Conservation (phyloP, 2,888 invertebrate genomes). For the Zaprionus bogoriensis region DNA sequence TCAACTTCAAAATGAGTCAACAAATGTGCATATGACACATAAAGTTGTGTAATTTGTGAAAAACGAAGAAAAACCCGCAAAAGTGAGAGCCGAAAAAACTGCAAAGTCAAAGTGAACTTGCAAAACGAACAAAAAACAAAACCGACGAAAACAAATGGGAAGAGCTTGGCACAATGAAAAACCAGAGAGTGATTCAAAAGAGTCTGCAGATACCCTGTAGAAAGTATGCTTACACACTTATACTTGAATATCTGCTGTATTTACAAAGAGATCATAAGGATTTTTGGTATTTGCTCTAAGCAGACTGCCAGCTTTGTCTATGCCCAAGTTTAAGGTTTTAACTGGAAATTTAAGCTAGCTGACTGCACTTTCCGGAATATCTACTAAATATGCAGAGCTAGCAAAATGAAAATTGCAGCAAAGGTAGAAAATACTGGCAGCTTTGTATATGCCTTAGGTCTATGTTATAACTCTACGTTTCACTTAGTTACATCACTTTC, state of each 20-base stretch:
- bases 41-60: conserved; percentile 47
- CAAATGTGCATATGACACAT: conserved; percentile 64
- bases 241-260: not conserved
- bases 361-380: no score
- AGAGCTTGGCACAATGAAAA: conserved; percentile 7
- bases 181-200: not conserved
- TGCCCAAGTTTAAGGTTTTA: not conserved
- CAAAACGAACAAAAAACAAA: conserved; percentile 10
- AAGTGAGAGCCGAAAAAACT: conserved; percentile 10
- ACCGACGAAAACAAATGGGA: conserved; percentile 48
- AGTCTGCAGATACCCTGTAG: not conserved
- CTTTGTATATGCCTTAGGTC: no score
- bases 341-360: not conserved
- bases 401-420: no score
- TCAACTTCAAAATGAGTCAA: conserved; percentile 44
- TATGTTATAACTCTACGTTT: no score
- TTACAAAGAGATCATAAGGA: not conserved
- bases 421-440: no score
- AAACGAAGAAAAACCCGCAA: not conserved
- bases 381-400: no score
- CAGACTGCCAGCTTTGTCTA: not conserved
- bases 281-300: not conserved
- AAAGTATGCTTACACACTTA: not conserved
- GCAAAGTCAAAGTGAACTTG: conserved; percentile 31
- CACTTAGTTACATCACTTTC: no score